These are phyloP conservation scores for Gallirallus australis DNA, from an alignment of 2,797 vertebrate genomes.

Conservation along the genomic window DNA sequence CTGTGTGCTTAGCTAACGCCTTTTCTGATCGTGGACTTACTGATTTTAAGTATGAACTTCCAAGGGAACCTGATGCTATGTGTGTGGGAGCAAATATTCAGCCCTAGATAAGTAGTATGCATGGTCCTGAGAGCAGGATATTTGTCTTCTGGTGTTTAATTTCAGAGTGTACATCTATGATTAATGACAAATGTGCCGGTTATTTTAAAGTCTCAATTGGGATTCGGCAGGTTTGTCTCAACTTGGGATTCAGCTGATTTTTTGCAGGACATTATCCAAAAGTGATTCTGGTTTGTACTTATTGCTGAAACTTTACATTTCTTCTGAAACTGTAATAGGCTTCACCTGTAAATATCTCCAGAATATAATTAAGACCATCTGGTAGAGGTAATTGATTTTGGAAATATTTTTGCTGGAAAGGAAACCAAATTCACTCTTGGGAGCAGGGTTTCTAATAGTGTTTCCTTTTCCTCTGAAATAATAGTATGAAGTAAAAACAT, in stretches of 20 bases:
- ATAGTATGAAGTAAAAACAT: slow-evolving; percentile 22
- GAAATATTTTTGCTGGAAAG: slow-evolving; percentile 44
- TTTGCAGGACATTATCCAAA: not conserved
- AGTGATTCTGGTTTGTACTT: not conserved
- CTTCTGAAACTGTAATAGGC: not conserved
- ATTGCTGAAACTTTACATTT: not conserved
- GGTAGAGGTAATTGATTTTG: not conserved
- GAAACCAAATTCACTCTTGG: slow-evolving; percentile 28
- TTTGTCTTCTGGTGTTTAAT: not conserved
- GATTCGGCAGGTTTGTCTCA: not conserved
- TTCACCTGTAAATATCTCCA: not conserved
- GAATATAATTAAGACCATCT: not conserved
- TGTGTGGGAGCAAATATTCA: not conserved
- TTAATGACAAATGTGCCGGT: not conserved
- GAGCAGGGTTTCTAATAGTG: not conserved
- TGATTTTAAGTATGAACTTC: not conserved
- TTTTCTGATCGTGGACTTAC: not conserved
- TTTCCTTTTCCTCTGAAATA: slow-evolving; percentile 61
- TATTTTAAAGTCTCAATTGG: not conserved
- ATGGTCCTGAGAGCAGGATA: not conserved
- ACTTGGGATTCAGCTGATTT: not conserved
- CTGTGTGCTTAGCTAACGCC: not conserved
- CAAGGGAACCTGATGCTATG: not conserved
- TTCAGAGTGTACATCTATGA: not conserved
- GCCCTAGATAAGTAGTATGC: not conserved